A percentile compares a stretch with the other conserved stretches of the same genome.
These are phyloP conservation scores for Eupithecia pulchellata DNA, from an alignment of 2,888 invertebrate species.

Conservation along the genomic window DNA sequence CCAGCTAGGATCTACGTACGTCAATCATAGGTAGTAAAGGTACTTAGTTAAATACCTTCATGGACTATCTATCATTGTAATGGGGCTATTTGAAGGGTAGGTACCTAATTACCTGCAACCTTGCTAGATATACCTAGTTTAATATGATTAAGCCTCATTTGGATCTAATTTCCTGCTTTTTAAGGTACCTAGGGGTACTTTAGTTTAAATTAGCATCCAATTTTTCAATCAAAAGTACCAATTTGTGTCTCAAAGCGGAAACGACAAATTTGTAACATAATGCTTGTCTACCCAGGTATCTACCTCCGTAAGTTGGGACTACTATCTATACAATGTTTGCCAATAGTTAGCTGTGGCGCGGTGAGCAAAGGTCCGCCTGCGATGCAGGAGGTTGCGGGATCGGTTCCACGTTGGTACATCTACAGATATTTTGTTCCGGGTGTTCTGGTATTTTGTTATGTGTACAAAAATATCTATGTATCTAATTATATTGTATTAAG, in stretches of 20 bases:
- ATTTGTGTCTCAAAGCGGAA: constrained; percentile 13
- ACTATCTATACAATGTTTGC: neutral
- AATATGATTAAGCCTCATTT: neutral
- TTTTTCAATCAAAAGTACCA: constrained; percentile 11
- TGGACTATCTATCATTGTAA: neutral
- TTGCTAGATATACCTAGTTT: neutral
- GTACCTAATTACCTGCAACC: neutral
- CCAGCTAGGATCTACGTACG: too few relatives aligned
- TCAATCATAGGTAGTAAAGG: neutral
- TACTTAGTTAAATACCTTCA: neutral
- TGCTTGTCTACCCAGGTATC: neutral
- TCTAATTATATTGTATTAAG: too few relatives aligned
- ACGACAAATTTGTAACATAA: neutral
- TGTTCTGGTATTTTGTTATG: too few relatives aligned
- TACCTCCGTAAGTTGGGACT: neutral
- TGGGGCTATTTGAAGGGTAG: neutral
- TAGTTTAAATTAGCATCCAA: neutral
- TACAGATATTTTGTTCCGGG: too few relatives aligned
- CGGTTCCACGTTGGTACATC: too few relatives aligned
- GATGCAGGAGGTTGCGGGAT: too few relatives aligned
- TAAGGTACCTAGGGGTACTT: neutral
- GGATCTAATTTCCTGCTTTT: neutral
- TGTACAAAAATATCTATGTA: too few relatives aligned
- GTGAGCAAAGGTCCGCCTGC: too few relatives aligned
- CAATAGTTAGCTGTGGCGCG: too few relatives aligned